Base-by-base conservation (phyloP, 2,888 invertebrate genomes). In the Bembecia ichneumoniformis region DNA sequence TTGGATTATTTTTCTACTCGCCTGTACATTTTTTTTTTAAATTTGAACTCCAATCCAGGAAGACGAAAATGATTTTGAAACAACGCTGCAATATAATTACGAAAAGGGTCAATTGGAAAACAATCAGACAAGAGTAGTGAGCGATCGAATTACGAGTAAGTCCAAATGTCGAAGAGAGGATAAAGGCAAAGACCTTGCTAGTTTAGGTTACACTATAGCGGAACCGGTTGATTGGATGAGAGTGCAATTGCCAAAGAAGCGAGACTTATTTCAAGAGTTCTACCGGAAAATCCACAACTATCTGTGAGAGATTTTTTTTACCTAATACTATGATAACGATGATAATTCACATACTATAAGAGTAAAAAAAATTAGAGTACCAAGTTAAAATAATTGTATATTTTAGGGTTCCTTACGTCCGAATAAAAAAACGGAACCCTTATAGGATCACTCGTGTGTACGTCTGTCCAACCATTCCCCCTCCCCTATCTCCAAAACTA, bases 181-280 rank as follows among this genome's bases (percentile, higher is more conserved):
- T 15, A 76, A 71, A 11, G 88, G 88, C 50, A 76, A 88, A 59
- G 84, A 88, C 58, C 71, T 90, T 48, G 66, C 66, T 35, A 89
- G 90, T 52, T 77, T 91, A 0, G 92, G 92, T 3, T 91, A 91
- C 59, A 83, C 81, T 3, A 62, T 74, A 10, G 79, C 86, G 2
- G 89, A 89, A 47, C 86, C 89, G 0, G 89, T 92, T 49, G 89
- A 90, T 63, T 93, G 92, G 92, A 80, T 86, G 55, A 83, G 88
- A 53, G 83, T 92, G 11, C 83, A 87, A 49, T 68, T 92, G 43
- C 92, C 92, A 0, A 90, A 90, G 59, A 93, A 92, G 73, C 90
- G 88, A 57, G 91, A 92, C 66, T 70, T 92, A 35, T 91, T 90
- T 70, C 87, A 91, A 62, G 91, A 92, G 63, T 82, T 92, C 54